Conservation (phyloP, 1,140 invertebrate genomes). For the Pinna nobilis region DNA sequence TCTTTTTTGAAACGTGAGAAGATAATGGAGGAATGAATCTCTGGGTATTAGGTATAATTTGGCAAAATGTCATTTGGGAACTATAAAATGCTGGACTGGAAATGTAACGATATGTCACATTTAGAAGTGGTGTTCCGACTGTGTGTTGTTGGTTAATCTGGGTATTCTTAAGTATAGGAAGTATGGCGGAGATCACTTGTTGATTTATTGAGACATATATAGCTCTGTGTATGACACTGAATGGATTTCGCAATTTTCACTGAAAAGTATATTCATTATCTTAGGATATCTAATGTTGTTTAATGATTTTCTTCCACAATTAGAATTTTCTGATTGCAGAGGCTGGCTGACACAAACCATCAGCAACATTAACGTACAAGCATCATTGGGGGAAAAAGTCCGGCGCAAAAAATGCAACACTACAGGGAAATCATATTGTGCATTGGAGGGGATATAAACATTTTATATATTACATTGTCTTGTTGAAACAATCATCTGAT, state of each 20-base stretch:
- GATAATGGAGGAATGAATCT: conserved; percentile 37
- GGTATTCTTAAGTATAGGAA: conserved; percentile 28
- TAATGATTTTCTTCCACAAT: conserved; percentile 25
- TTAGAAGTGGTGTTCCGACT: conserved; percentile 26
- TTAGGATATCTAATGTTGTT: conserved; percentile 11
- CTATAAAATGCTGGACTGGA: conserved; percentile 34
- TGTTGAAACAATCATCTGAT: too few relatives aligned
- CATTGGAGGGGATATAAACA: too few relatives aligned
- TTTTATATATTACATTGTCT: too few relatives aligned
- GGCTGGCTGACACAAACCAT: conserved; percentile 16
- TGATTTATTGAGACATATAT: conserved; percentile 16
- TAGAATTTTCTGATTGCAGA: conserved; percentile 20
- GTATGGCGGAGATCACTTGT: conserved; percentile 25
- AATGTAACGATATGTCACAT: conserved; percentile 28
- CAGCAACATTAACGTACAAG: too few relatives aligned
- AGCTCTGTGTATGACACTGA: conserved; percentile 7
- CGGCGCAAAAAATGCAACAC: too few relatives aligned
- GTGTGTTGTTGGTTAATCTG: conserved; percentile 21
- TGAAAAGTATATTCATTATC: conserved; percentile 27
- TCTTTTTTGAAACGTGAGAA: conserved; percentile 40
- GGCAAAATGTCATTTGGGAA: conserved; percentile 20
- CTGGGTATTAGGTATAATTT: conserved; percentile 35
- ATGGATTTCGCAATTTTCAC: conserved; percentile 8
- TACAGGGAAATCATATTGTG: too few relatives aligned
- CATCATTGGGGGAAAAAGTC: too few relatives aligned